phyloP scores from a whole-genome alignment of 2,113 vertebrate genomes.

The Salvelinus sp. region DNA sequence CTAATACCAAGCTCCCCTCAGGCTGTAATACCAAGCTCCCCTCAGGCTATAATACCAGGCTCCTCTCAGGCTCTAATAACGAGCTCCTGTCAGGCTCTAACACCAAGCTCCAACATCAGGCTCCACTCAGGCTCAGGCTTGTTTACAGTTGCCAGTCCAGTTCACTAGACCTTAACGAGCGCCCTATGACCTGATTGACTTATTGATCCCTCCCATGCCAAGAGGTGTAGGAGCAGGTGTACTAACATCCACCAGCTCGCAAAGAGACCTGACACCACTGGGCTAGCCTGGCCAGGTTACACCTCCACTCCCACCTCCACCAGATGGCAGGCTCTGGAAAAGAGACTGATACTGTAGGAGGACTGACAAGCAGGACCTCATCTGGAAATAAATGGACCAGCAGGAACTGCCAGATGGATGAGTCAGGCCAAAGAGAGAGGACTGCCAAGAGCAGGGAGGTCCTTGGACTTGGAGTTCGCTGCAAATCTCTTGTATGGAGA shows the following conservation, averaged over 20 bases:
- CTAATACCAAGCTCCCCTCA: too few relatives aligned
- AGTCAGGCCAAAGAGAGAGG: constrained; percentile 35
- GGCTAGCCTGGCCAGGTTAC: too few relatives aligned
- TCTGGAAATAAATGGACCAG: constrained; percentile 29
- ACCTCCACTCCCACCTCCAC: background rate
- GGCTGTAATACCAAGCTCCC: too few relatives aligned
- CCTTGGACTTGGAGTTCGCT: constrained; percentile 9
- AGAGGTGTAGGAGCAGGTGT: constrained; percentile 3
- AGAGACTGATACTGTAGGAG: background rate
- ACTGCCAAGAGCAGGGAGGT: constrained; percentile 14
- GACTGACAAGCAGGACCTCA: constrained; percentile 21
- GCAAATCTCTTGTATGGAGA: background rate
- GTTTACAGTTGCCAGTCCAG: too few relatives aligned
- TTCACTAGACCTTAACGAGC: too few relatives aligned
- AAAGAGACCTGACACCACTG: background rate
- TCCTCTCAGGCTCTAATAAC: too few relatives aligned
- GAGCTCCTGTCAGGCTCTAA: too few relatives aligned
- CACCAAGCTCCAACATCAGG: too few relatives aligned
- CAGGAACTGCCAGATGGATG: background rate
- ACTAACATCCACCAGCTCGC: background rate
- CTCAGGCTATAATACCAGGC: too few relatives aligned
- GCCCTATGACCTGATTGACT: background rate
- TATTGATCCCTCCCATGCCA: background rate
- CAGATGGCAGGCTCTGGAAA: background rate
- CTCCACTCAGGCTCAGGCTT: too few relatives aligned